Percentiles rank a stretch among this genome's conserved stretches.
Conservation (phyloP, 2,797 vertebrate species). For the Aulostomus chinensis region DNA sequence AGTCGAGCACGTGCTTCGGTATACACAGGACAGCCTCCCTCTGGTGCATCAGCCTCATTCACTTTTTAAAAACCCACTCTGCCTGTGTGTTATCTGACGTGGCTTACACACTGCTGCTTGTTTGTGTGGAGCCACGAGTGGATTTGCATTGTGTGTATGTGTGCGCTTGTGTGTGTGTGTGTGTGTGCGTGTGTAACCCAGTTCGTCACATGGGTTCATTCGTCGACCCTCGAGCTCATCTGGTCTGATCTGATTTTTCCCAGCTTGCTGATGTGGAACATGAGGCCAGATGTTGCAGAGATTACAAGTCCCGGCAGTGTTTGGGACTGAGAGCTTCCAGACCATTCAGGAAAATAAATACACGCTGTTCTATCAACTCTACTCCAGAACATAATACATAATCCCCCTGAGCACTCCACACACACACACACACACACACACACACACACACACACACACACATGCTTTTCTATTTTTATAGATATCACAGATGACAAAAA, state of each 20-base stretch:
- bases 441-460: too few relatives aligned
- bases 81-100: constrained; percentile 6
- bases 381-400: not conserved
- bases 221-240: constrained; percentile 39
- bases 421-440: too few relatives aligned
- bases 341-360: constrained; percentile 60
- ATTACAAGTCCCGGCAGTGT: constrained; percentile 51
- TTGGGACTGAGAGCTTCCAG: not conserved
- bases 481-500: constrained; percentile 5
- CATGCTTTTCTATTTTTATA: not conserved
- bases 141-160: constrained; percentile 1
- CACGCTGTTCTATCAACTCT: constrained; percentile 6
- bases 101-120: constrained; percentile 2
- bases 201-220: constrained; percentile 36
- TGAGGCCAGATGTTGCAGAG: constrained; percentile 67
- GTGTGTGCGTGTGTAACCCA: constrained; percentile 9
- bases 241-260: constrained; percentile 62
- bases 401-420: too few relatives aligned
- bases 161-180: constrained; percentile 1
- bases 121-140: constrained; percentile 6
- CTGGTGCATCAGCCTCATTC: constrained; percentile 27
- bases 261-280: constrained; percentile 62
- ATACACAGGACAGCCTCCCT: constrained; percentile 15
- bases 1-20: constrained; percentile 9
- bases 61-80: constrained; percentile 14